Percentiles rank a stretch among this genome's conserved stretches.
Evolutionary conservation across 2,888 invertebrate genomes (phyloP).

Genomic region (Platycheirus albimanus): DNA sequence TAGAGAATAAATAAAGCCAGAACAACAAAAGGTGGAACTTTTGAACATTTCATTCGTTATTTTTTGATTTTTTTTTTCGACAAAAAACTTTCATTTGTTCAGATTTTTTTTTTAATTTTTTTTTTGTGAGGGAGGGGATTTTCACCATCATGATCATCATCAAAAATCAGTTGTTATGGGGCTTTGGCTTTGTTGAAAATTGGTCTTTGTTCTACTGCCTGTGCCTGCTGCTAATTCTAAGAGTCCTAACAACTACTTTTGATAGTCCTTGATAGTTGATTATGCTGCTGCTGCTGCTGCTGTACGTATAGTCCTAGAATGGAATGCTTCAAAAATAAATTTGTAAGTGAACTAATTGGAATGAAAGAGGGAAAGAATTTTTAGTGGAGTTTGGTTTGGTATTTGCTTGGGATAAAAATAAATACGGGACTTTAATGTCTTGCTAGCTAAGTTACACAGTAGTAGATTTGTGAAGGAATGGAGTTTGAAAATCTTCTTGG

Average conservation of each 20-base stretch:
- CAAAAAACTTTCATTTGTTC: conserved; percentile 30
- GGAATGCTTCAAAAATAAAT: conserved; percentile 31
- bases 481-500: conserved; percentile 30
- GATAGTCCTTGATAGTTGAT: conserved; percentile 48
- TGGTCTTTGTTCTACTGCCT: conserved; percentile 63
- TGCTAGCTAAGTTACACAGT: conserved; percentile 42
- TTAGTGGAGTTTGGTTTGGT: neutral
- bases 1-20: conserved; percentile 16
- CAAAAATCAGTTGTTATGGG: conserved; percentile 31
- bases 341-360: conserved; percentile 21
- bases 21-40: conserved; percentile 66
- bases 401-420: conserved; percentile 40
- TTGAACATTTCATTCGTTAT: conserved; percentile 27
- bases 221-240: conserved; percentile 46
- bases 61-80: conserved; percentile 15
- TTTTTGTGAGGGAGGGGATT: too few species aligned
- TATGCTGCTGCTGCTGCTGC: neutral
- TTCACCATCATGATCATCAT: neutral
- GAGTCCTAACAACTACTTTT: conserved; percentile 44
- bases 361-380: neutral
- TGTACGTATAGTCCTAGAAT: too few species aligned
- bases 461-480: neutral
- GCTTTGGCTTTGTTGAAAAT: conserved; percentile 53
- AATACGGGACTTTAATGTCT: conserved; percentile 48
- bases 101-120: conserved; percentile 35